Evolutionary conservation across 2,888 invertebrate genomes (phyloP), one percentile per base, ranked within the genome.

Genomic region (Scaptomyza reducta): DNA sequence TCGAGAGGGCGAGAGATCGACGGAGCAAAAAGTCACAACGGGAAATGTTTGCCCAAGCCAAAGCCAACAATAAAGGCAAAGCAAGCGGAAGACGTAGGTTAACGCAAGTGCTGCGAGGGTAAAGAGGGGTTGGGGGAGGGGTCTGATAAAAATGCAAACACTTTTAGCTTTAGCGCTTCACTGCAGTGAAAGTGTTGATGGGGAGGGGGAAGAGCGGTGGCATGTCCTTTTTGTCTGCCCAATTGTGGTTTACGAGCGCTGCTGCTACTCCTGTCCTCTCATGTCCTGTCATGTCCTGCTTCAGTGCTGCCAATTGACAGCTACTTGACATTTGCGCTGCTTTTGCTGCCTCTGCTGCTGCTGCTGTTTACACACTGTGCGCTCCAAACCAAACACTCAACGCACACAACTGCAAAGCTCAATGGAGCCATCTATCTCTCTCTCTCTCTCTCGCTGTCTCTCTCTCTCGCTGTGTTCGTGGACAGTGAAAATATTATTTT

Each of bases 301-400:
- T 40, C 40, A 40, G 27, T 40, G 55, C 69, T 59, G 66, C 80
- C 83, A 86, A 82, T 82, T 86, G 82, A 86, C 83, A 83, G 78
- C 86, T 83, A 81, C 87, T 85, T 87, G 85, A 85, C 83, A 85
- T 85, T 87, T 85, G 77, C 71, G 74, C 73, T 62, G 38, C 35
- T n/a, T 35, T 6, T 14, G 14, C 38, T 14, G 38, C 14, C 9
- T 2, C 7, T 14, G 1, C 10, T 35, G n/a, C 33, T 35, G 33
- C 35, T n/a, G 58, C 69, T 86, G 84, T 86, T 83, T 86, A 65
- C 85, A 72, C 81, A 83, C 70, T 65, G 63, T 64, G 42, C 71
- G 56, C 69, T 51, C 38, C 44, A 42, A 59, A 51, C 47, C 77
- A 74, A 73, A 59, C 74, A 66, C 79, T 62, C 69, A 29, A 31